These are phyloP conservation scores for Rhizomys pruinosus DNA, from an alignment of 2,113 vertebrate species.

Conservation along the genomic window DNA sequence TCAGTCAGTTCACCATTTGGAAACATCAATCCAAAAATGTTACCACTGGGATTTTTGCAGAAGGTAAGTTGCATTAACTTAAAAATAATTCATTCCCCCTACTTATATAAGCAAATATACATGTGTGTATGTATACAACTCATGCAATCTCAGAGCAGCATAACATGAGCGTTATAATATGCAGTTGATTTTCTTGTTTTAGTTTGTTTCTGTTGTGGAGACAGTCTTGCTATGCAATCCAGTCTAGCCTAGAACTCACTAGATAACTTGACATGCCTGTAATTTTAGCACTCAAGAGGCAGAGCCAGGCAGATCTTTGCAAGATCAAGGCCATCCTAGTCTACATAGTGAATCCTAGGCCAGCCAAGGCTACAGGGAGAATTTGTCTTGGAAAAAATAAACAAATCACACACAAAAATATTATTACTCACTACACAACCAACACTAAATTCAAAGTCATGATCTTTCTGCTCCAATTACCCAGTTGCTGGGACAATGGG, in stretches of 20 bases:
- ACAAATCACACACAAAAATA: too few relatives aligned
- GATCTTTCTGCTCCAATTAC: not conserved
- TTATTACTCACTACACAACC: too few relatives aligned
- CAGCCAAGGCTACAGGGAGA: too few relatives aligned
- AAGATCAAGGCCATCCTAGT: too few relatives aligned
- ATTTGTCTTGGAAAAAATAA: too few relatives aligned
- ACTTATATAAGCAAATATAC: not conserved
- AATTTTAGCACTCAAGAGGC: too few relatives aligned
- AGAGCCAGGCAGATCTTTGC: too few relatives aligned
- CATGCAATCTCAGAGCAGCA: not conserved
- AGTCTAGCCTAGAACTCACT: not conserved
- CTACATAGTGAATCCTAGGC: too few relatives aligned
- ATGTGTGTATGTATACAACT: not conserved
- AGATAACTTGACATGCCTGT: not conserved
- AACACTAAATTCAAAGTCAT: not conserved
- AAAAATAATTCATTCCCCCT: not conserved
- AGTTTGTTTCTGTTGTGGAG: not conserved
- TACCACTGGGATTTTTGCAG: not conserved
- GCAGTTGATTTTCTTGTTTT: not conserved
- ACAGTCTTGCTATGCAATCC: not conserved
- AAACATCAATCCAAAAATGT: not conserved
- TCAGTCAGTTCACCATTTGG: conserved; percentile 15
- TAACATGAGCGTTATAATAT: not conserved
- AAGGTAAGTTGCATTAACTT: not conserved
- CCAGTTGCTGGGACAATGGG: not conserved